A percentile compares a stretch with the other conserved stretches of the same genome.
Evolutionary conservation across 2,888 invertebrate species (phyloP).

Genomic region (Apomyelois bistriatella): DNA sequence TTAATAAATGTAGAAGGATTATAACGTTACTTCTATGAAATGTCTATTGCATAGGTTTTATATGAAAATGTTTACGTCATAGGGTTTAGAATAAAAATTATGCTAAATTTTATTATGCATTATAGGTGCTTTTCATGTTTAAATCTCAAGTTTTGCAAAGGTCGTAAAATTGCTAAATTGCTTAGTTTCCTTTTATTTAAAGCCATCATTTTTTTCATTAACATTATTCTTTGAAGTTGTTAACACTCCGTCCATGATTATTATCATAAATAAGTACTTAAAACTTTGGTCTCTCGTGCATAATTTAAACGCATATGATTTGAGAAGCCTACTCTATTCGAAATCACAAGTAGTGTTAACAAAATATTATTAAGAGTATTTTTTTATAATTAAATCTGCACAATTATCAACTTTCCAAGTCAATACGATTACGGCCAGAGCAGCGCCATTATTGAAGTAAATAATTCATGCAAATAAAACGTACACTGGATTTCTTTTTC

Average conservation of each 20-base stretch:
- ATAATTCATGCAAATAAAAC: too few species aligned
- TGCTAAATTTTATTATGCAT: constrained; percentile 22
- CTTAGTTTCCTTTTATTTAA: background rate
- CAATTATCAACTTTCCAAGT: background rate
- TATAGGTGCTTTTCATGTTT: constrained; percentile 23
- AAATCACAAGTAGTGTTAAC: constrained; percentile 12
- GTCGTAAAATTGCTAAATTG: too few species aligned
- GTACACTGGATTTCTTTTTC: too few species aligned
- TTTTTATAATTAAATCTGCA: constrained; percentile 15
- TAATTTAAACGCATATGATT: constrained; percentile 28
- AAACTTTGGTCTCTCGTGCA: constrained; percentile 54
- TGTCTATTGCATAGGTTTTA: constrained; percentile 20
- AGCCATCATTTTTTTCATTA: background rate
- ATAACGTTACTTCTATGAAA: constrained; percentile 44
- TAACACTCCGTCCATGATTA: constrained; percentile 72
- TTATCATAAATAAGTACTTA: constrained; percentile 69
- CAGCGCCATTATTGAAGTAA: too few species aligned
- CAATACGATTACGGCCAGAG: too few species aligned
- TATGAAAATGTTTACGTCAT: constrained; percentile 17
- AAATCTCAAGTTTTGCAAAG: background rate
- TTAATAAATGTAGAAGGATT: constrained; percentile 53
- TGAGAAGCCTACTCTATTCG: constrained; percentile 15
- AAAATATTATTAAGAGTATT: constrained; percentile 1
- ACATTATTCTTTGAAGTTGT: constrained; percentile 37
- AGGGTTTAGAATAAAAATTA: constrained; percentile 18